A percentile compares a stretch with the other conserved stretches of the same genome.
Evolutionary conservation across 1,140 invertebrate species (phyloP).

Genomic region (Drosophila virilis): DNA sequence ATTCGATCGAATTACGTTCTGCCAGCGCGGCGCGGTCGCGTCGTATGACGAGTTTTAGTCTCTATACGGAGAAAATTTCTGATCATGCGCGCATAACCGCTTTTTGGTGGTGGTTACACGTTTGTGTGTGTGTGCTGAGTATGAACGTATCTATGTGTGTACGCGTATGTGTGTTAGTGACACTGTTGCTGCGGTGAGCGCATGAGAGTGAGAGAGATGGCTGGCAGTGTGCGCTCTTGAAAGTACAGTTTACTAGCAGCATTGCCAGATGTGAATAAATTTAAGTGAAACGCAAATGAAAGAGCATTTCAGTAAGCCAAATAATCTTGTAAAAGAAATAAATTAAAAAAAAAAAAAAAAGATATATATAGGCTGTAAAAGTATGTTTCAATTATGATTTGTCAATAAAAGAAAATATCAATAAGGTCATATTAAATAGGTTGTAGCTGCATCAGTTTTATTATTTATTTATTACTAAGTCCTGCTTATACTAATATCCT

Average conservation of each 20-base stretch:
- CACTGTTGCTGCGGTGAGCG: constrained; percentile 49
- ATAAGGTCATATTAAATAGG: neutral
- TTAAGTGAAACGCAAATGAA: constrained; percentile 58
- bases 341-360: neutral
- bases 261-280: constrained; percentile 62
- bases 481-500: neutral
- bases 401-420: no score
- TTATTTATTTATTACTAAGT: no score
- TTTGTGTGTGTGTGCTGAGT: constrained; percentile 14
- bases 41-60: constrained; percentile 65
- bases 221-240: constrained; percentile 71
- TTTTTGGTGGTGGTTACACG: constrained; percentile 53
- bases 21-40: constrained; percentile 60
- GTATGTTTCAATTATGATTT: no score
- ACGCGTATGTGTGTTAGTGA: constrained; percentile 35
- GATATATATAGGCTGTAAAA: neutral
- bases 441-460: no score
- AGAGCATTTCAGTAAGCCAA: constrained; percentile 52
- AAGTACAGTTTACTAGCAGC: constrained; percentile 73
- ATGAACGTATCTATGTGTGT: constrained; percentile 16
- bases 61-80: constrained; percentile 77
- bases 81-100: constrained; percentile 66
- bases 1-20: constrained; percentile 83
- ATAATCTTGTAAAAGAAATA: constrained; percentile 9
- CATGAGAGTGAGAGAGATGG: constrained; percentile 62